Evolutionary conservation across 2,113 vertebrate species (phyloP), one percentile per base, ranked within the genome.

Genomic region (Labrus mixtus): DNA sequence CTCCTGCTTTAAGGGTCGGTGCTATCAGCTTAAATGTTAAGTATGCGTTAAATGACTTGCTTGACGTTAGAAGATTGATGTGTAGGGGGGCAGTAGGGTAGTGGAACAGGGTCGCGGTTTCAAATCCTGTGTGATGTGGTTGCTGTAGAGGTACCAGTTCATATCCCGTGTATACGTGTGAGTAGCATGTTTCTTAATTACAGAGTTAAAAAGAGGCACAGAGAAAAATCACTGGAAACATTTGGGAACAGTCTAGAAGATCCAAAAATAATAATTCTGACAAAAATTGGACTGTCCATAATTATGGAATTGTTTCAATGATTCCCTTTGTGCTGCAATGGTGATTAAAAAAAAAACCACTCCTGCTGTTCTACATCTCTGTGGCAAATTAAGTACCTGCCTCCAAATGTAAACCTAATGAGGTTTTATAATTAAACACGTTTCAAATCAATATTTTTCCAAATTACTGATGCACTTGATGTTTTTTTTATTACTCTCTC

Each of bases 291-390:
- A 29, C 53, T 59, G 45, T 71, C 20, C 11, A 88, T 85, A 92
- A 93, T 96, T 95, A 94, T 93, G 94, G 90, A 91, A 94, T 95
- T 11, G 16, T 33, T 78, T 46, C 39, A 94, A 95, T 95, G 94
- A 95, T 96, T 96, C 95, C 94, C 94, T 95, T 95, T 81, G 96
- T 95, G 96, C 95, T 55, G 46, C 70, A 95, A 95, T 48, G 43
- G 95, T 95, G 95, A 96, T 96, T 41, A 41, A 48, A 95, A 95
- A 96, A 95, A 95, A 95, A 95, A 96, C 96, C 96, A 97, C 95
- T 94, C 95, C 96, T 94, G 95, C 95, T 95, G 94, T 95, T 94
- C 94, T 94, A 95, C 96, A 96, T 95, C 95, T 96, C 96, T 95
- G 95, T 95, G 96, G 95, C 95, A 95, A 96, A 97, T 96, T 96